A percentile compares a stretch with the other conserved stretches of the same genome.
phyloP scores from a whole-genome alignment of 1,140 invertebrate species.

The Thaumetopoea pityocampa region DNA sequence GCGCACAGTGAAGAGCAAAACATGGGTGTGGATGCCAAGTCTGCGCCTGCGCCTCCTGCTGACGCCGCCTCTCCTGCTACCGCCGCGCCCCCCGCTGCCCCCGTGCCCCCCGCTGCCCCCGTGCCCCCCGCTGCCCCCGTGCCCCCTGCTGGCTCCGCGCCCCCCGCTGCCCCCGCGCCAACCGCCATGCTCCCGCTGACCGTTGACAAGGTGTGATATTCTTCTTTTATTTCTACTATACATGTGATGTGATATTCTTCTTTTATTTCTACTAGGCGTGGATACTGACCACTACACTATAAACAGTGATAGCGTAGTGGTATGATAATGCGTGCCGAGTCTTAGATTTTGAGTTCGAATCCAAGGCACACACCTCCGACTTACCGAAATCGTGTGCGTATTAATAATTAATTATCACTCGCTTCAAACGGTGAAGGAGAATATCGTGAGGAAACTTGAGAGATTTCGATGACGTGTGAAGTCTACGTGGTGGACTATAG shows the following conservation, averaged over 20 bases:
- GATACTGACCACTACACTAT: too few species aligned
- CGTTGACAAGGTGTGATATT: conserved; percentile 47
- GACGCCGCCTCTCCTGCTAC: not conserved
- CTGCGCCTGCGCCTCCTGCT: not conserved
- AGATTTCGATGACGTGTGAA: too few species aligned
- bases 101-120: not conserved
- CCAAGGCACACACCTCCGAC: too few species aligned
- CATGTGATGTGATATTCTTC: not conserved
- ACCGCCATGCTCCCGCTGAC: conserved; percentile 46
- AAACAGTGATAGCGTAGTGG: too few species aligned
- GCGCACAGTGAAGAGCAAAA: conserved; percentile 43
- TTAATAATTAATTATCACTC: too few species aligned
- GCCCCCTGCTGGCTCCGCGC: conserved; percentile 11
- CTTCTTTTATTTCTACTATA: not conserved
- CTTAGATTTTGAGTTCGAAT: too few species aligned
- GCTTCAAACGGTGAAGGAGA: too few species aligned
- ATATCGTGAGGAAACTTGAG: too few species aligned
- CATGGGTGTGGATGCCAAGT: conserved; percentile 5
- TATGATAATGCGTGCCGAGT: too few species aligned
- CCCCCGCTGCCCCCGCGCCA: conserved; percentile 12
- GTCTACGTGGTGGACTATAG: too few species aligned
- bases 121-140: conserved; percentile 2
- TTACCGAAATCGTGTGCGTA: too few species aligned
- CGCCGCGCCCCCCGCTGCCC: not conserved
- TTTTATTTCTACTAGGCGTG: too few species aligned